Conservation (phyloP, 2,888 invertebrate genomes). For the Andricus curvator region DNA sequence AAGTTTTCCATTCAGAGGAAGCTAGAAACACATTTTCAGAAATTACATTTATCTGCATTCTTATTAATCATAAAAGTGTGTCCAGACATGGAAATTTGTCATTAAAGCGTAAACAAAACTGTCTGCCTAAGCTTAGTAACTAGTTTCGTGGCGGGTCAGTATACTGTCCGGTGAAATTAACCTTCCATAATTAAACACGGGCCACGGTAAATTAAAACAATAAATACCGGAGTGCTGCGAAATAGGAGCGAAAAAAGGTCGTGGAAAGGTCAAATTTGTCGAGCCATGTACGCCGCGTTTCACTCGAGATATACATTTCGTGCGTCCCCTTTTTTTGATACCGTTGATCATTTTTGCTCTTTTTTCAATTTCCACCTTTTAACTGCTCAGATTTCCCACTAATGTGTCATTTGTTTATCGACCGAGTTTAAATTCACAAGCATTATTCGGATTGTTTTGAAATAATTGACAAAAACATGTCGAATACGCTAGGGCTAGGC, state of each 20-base stretch:
- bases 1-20: background rate
- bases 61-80: background rate
- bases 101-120: conserved; percentile 50
- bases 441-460: background rate
- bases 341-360: background rate
- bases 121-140: conserved; percentile 46
- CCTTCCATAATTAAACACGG: conserved; percentile 76
- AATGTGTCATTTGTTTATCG: background rate
- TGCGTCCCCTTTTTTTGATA: background rate
- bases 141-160: conserved; percentile 48
- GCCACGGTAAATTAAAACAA: conserved; percentile 75
- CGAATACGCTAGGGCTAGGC: no score
- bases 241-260: conserved; percentile 52
- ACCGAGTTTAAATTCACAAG: background rate
- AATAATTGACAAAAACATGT: no score
- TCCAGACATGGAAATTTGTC: conserved; percentile 46
- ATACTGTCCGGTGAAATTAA: conserved; percentile 67
- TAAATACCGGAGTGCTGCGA: conserved; percentile 66
- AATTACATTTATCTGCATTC: background rate
- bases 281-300: conserved; percentile 47
- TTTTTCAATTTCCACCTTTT: background rate
- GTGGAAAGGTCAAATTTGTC: conserved; percentile 50
- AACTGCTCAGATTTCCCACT: background rate
- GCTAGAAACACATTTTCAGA: background rate
- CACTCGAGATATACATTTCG: conserved; percentile 9